These are phyloP conservation scores for Plecotus auritus DNA, from an alignment of 2,113 vertebrate species.

Conservation along the genomic window DNA sequence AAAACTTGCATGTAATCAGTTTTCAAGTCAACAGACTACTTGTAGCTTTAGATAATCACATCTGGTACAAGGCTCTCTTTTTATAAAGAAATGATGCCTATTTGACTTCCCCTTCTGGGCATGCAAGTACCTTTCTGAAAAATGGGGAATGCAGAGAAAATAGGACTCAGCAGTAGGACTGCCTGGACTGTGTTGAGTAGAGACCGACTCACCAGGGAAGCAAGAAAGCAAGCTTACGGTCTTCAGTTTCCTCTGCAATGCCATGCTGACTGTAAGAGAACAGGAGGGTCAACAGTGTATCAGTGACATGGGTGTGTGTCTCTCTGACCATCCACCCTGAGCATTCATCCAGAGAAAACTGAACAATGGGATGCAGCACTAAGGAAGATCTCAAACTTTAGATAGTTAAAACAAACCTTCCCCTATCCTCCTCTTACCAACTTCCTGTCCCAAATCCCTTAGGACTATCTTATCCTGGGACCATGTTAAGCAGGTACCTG, in stretches of 20 bases:
- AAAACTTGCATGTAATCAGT: neutral
- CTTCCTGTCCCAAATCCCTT: neutral
- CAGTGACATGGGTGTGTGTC: fast-evolving
- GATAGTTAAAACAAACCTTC: neutral
- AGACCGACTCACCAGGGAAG: neutral
- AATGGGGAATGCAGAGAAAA: neutral
- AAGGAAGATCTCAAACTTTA: neutral
- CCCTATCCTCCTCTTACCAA: neutral
- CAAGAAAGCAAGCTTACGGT: neutral
- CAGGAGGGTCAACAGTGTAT: neutral
- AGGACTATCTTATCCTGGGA: neutral
- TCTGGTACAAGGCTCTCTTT: neutral
- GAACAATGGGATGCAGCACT: neutral
- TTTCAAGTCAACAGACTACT: neutral
- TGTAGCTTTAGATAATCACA: neutral
- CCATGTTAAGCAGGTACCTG: neutral
- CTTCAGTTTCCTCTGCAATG: neutral
- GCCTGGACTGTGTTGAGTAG: neutral
- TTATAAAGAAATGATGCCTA: neutral
- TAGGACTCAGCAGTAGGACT: neutral
- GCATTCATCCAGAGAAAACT: neutral
- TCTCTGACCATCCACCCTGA: neutral
- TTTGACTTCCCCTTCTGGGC: neutral
- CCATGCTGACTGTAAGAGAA: neutral
- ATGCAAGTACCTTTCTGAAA: neutral